These are phyloP conservation scores for Shinisaurus crocodilurus DNA, from an alignment of 2,113 vertebrate species.

Conservation along the genomic window DNA sequence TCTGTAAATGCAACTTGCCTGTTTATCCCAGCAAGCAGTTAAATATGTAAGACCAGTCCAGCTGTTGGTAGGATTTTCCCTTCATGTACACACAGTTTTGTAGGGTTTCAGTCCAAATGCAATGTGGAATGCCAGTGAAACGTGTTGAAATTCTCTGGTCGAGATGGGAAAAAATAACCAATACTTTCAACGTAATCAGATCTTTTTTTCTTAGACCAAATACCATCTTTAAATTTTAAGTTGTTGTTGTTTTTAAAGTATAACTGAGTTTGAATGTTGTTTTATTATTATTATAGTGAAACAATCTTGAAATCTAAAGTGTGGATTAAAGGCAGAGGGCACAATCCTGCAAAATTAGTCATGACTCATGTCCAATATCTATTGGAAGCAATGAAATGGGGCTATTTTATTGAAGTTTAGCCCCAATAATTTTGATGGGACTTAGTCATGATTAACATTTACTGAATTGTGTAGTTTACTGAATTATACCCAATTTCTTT, in stretches of 20 bases:
- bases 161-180: background rate
- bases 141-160: conserved; percentile 32
- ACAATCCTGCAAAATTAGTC: background rate
- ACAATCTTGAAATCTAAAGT: conserved; percentile 8
- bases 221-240: background rate
- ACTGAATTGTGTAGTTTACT: background rate
- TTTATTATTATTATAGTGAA: background rate
- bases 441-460: background rate
- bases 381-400: background rate
- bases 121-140: conserved; percentile 23
- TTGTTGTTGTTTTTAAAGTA: background rate
- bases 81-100: background rate
- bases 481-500: background rate
- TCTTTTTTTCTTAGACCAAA: conserved; percentile 5
- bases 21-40: background rate
- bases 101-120: background rate
- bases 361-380: background rate
- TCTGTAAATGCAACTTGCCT: background rate
- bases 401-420: background rate
- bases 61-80: background rate
- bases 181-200: background rate
- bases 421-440: background rate
- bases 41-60: background rate
- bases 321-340: background rate
- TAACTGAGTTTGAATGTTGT: background rate